These are phyloP conservation scores for Tetropium fuscum DNA, from an alignment of 2,888 invertebrate species.

Conservation along the genomic window DNA sequence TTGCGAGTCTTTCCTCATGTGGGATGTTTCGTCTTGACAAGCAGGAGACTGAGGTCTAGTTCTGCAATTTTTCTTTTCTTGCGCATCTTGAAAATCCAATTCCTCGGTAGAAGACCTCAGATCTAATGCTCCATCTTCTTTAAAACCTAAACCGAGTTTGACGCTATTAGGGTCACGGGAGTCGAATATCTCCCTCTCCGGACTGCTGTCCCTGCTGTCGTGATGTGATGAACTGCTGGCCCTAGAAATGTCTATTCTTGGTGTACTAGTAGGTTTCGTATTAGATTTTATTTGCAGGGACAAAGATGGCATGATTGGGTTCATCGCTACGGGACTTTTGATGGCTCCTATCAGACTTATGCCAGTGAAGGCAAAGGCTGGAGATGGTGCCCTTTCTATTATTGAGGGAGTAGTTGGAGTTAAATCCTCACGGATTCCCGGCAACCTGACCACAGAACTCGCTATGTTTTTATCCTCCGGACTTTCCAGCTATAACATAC, in stretches of 20 bases:
- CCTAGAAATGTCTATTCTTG: constrained; percentile 89
- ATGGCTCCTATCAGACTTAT: constrained; percentile 58
- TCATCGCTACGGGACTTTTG: constrained; percentile 36
- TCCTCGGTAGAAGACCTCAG: constrained; percentile 90
- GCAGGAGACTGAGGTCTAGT: constrained; percentile 60
- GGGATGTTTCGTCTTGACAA: constrained; percentile 54
- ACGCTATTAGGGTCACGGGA: constrained; percentile 60
- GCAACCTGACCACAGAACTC: constrained; percentile 69
- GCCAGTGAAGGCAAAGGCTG: constrained; percentile 46
- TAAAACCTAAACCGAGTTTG: constrained; percentile 62
- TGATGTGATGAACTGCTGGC: constrained; percentile 91
- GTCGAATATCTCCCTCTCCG: constrained; percentile 79
- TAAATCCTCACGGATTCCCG: constrained; percentile 70
- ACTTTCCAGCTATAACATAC: constrained; percentile 68
- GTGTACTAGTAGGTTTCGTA: constrained; percentile 75
- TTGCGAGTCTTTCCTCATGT: constrained; percentile 67
- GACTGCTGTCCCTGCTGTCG: constrained; percentile 86
- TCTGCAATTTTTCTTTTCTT: constrained; percentile 56
- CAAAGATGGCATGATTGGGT: constrained; percentile 54
- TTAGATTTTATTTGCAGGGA: constrained; percentile 47
- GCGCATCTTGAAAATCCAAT: constrained; percentile 82
- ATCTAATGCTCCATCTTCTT: constrained; percentile 83
- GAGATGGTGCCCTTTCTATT: constrained; percentile 35
- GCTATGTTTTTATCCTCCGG: constrained; percentile 67
- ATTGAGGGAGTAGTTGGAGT: constrained; percentile 51